Evolutionary conservation across 2,113 vertebrate species (phyloP).

Genomic region (Podocnemis expansa): DNA sequence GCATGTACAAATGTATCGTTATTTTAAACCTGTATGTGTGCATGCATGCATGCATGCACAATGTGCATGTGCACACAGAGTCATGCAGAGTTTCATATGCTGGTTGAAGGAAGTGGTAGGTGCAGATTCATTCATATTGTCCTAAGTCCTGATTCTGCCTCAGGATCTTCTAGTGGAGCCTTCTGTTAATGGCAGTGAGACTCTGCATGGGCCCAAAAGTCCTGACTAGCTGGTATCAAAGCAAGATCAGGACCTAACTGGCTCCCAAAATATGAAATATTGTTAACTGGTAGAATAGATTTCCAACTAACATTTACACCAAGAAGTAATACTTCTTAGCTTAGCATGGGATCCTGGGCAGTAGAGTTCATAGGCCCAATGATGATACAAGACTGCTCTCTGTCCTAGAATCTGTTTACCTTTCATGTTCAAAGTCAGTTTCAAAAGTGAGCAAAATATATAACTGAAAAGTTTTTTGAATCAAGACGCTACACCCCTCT

Average conservation of each 20-base stretch:
- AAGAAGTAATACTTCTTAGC: neutral
- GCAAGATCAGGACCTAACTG: neutral
- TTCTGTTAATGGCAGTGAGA: neutral
- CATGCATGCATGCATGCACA: too few relatives aligned
- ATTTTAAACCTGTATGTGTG: neutral
- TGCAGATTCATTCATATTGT: neutral
- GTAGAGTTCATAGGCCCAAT: neutral
- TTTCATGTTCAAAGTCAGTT: fast-evolving
- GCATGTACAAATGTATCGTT: neutral
- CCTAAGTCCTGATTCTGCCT: neutral
- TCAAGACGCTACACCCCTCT: neutral
- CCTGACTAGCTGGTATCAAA: neutral
- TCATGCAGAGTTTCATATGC: neutral
- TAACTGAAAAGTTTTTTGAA: neutral
- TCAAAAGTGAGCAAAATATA: neutral
- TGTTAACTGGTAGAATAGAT: neutral
- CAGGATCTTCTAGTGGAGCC: neutral
- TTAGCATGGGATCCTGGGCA: neutral
- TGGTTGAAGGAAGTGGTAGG: neutral
- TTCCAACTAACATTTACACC: too few relatives aligned
- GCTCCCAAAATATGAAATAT: neutral
- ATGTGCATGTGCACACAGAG: too few relatives aligned
- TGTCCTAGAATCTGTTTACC: neutral
- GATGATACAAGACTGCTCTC: neutral
- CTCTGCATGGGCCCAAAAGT: neutral